Base-by-base conservation (phyloP, 1,140 invertebrate species). In the Bombus polaris region DNA sequence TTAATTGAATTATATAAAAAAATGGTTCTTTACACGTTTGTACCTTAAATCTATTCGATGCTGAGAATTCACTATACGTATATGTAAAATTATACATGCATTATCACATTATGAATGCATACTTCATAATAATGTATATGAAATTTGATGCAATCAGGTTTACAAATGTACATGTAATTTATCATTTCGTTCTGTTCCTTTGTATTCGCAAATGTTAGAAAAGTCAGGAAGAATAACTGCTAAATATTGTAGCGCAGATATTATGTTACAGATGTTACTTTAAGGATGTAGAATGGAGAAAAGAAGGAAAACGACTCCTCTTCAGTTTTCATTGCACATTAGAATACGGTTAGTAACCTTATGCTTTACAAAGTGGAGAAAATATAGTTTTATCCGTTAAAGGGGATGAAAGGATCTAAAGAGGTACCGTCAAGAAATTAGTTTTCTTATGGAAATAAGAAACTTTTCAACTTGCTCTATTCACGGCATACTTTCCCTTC, bases 371-470 rank as follows among this genome's bases (percentile, higher is more conserved):
- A 47, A 18, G 42, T 47, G 42, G n/a, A 47, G 28, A 37, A 13
- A 42, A 37, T 39, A 77, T 35, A 39, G 71, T 44, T n/a, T 82
- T 65, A 37, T 59, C 12, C 42, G 42, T 62, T 70, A 68, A 73
- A 81, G 44, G 28, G 66, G 70, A 84, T 53, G 78, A 68, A 83
- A 57, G 44, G 47, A 62, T 28, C 39, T 35, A 32, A 37, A 28
- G 65, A 35, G 6, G 25, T 32, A 42, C n/a, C 8, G n/a, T 4
- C n/a, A 25, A 44, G 59, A 37, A 79, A 68, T 79, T 47, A 62
- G 42, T 53, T 68, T 47, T 53, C 28, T 66, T 68, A 79, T 15
- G 42, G n/a, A 66, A 79, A 79, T 32, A 15, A 32, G 57, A 66
- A 65, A 44, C 59, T 65, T 44, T 66, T 44, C 59, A 47, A 32